Base-by-base conservation (phyloP, 2,888 invertebrate species). In the Archips xylosteana region DNA sequence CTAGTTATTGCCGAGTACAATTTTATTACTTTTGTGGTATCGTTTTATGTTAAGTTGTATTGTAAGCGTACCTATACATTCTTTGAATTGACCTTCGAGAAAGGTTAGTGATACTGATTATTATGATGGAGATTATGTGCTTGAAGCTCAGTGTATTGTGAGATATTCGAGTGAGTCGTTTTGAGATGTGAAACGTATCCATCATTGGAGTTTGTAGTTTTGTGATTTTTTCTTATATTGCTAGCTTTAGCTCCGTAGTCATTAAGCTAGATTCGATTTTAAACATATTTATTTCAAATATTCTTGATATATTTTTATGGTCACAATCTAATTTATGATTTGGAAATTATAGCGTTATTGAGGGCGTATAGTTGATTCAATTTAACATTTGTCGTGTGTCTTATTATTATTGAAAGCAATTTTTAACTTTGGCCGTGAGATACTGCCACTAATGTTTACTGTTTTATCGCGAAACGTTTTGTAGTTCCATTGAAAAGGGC, bases 31-130 rank as follows among this genome's bases (percentile, higher is more conserved):
- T 85, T 85, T 86, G 87, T 86, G 83, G 84, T 88, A 87, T 87
- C 85, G 85, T 89, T 88, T 83, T 89, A 89, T 88, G 84, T 91
- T 92, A 91, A 90, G 91, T 92, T 89, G 84, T 91, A 90, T 90
- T 90, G 83, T 92, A 92, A 91, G 92, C 91, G 88, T 92, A 93
- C 92, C 92, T 91, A 92, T 92, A 94, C 94, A 94, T 94, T 94
- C 94, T 94, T 92, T 92, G 83, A 85, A 93, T 94, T 94, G 92
- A 94, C 94, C 94, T 94, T 94, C 89, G 87, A 78, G 92, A 87
- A 94, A 94, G 94, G 94, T 94, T 94, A 94, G 94, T 94, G 94
- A 94, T 94, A 94, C 89, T 92, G 91, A 85, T 90, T 90, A 88
- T 87, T 88, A 86, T 89, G 90, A 87, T 87, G 85, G 85, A 87